Percentiles rank a stretch among this genome's conserved stretches.
These are phyloP conservation scores for Acrobasis consociella DNA, from an alignment of 2,888 invertebrate species.

Conservation along the genomic window DNA sequence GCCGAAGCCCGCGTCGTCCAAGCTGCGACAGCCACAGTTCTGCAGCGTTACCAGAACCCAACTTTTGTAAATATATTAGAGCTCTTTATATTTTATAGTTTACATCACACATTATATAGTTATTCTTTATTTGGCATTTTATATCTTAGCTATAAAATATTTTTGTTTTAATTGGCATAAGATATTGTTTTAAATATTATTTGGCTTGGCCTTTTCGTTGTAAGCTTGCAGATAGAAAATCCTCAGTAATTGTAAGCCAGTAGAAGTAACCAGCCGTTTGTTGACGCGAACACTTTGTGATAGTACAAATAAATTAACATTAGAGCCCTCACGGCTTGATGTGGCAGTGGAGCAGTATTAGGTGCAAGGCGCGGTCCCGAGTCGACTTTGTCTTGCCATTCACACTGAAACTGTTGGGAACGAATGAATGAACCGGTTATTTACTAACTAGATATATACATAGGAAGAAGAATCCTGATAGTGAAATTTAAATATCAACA, in stretches of 20 bases:
- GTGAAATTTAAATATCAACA: too few relatives aligned
- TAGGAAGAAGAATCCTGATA: too few relatives aligned
- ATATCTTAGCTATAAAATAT: constrained; percentile 54
- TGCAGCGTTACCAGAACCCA: constrained; percentile 61
- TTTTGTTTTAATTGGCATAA: constrained; percentile 58
- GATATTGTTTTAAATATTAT: constrained; percentile 52
- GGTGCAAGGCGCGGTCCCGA: constrained; percentile 31
- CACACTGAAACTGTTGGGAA: constrained; percentile 25
- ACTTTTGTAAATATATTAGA: constrained; percentile 67
- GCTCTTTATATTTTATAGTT: constrained; percentile 57
- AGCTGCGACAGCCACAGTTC: constrained; percentile 36
- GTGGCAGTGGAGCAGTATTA: constrained; percentile 68
- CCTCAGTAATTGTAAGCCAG: constrained; percentile 31
- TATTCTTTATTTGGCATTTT: constrained; percentile 58
- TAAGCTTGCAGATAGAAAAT: constrained; percentile 46
- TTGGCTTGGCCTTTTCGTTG: constrained; percentile 62
- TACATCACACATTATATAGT: constrained; percentile 57
- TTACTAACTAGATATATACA: too few relatives aligned
- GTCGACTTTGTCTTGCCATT: constrained; percentile 49
- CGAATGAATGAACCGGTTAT: constrained; percentile 11
- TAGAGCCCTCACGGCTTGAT: constrained; percentile 44
- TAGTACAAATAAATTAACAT: constrained; percentile 74
- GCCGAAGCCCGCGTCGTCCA: not conserved
- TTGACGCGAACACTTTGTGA: constrained; percentile 59
- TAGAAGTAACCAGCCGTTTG: constrained; percentile 30